Conservation (phyloP, 2,888 invertebrate genomes). For the Aporophyla lueneburgensis region DNA sequence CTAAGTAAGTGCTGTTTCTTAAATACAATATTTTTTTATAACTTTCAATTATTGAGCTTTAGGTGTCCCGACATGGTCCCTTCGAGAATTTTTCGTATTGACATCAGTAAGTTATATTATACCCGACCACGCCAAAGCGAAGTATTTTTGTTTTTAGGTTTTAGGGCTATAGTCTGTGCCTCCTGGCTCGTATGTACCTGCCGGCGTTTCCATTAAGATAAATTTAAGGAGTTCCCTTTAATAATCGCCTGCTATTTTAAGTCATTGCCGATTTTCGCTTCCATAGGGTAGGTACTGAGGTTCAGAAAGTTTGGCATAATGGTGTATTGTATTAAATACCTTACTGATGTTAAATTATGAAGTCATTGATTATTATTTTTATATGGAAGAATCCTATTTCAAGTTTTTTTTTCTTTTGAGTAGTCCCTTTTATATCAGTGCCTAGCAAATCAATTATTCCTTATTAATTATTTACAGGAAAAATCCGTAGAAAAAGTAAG, state of each 20-base stretch:
- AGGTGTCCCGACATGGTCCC: slow-evolving; percentile 42
- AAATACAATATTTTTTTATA: slow-evolving; percentile 7
- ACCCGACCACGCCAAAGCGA: background rate
- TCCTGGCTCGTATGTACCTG: background rate
- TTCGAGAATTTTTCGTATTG: slow-evolving; percentile 30
- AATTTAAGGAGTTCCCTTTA: background rate
- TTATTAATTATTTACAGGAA: slow-evolving; percentile 27
- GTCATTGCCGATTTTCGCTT: slow-evolving; percentile 3
- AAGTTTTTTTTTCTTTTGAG: background rate
- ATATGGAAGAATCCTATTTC: slow-evolving; percentile 8
- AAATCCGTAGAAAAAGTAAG: slow-evolving; percentile 13
- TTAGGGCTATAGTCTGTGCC: background rate
- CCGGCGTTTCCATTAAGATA: background rate
- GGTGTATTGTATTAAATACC: background rate
- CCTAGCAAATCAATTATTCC: background rate
- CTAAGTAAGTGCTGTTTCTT: background rate
- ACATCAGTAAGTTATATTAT: slow-evolving; percentile 22
- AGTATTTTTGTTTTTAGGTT: background rate
- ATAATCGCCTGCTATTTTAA: background rate
- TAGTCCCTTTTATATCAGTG: background rate
- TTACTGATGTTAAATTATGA: background rate
- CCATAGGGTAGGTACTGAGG: background rate
- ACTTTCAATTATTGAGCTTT: slow-evolving; percentile 43
- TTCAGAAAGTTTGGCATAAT: background rate
- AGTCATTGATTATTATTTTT: slow-evolving; percentile 7